Base-by-base conservation (phyloP, 2,113 vertebrate species). In the Calidris pygmaea region DNA sequence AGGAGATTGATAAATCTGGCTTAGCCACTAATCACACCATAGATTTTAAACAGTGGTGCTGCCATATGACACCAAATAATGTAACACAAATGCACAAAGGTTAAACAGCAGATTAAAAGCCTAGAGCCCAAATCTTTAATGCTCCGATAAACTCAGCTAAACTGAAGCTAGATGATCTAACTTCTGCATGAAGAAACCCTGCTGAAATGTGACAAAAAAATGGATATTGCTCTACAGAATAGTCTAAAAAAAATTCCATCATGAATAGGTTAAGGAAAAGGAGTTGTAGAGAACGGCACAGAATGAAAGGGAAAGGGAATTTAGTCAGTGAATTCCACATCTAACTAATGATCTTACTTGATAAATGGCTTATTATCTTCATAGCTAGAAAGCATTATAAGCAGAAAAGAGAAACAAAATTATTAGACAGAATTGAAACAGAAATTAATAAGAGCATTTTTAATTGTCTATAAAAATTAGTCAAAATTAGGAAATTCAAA, bases 301-400 rank as follows among this genome's bases (percentile, higher is more conserved):
- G 97, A 98, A 98, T 98, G 98, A 97, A 93, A 95, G 96, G 97
- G 95, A 95, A 96, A 95, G 93, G 95, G 94, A 96, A 96, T 98
- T 98, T 97, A 97, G 97, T 98, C 98, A 98, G 97, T 98, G 98
- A 98, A 98, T 98, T 98, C 97, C 98, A 98, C 97, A 98, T 99
- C 98, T 99, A 98, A 98, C 98, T 99, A 98, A 98, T 98, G 98
- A 98, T 98, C 99, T 99, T 99, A 99, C 99, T 99, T 99, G 99
- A 99, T 99, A 99, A 99, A 99, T 98, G 98, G 99, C 99, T 99
- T 99, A 99, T 99, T 99, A 99, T 99, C 99, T 99, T 99, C 99
- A 99, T 99, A 99, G 99, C 99, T 99, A 99, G 99, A 99, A 98
- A 99, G 99, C 99, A 98, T 99, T 99, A 99, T 98, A 99, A 99